Conservation (phyloP, 2,113 vertebrate species). For the Rattus rattus region DNA sequence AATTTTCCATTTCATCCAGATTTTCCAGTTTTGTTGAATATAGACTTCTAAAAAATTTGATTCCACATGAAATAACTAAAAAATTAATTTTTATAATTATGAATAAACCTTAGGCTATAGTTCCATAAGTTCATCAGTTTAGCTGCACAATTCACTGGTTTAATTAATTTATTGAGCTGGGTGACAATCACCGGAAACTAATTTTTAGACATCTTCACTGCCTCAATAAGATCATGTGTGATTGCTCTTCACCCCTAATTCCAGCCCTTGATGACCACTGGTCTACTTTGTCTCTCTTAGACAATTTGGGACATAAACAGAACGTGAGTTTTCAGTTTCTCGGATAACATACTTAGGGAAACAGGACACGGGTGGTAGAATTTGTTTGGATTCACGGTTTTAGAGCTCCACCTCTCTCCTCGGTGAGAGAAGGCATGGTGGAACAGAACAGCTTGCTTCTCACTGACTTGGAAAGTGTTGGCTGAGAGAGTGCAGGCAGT, state of each 20-base stretch:
- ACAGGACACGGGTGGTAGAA: background rate
- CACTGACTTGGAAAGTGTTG: background rate
- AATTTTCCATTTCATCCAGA: too few species aligned
- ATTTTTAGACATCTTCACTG: background rate
- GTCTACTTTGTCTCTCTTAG: slow-evolving; percentile 18
- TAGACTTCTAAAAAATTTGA: slow-evolving; percentile 14
- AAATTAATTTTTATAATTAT: slow-evolving; percentile 1
- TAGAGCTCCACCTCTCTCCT: background rate
- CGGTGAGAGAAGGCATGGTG: too few species aligned
- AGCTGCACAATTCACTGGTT: background rate
- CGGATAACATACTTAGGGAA: background rate
- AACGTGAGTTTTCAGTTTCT: background rate
- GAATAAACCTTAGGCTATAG: background rate
- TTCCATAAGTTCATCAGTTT: background rate
- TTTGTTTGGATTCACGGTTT: background rate
- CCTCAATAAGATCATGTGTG: background rate
- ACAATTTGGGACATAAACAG: background rate
- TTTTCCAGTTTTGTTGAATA: background rate
- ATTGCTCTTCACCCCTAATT: background rate
- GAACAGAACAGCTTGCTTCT: background rate
- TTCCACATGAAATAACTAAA: background rate
- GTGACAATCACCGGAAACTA: background rate
- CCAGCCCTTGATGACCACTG: background rate
- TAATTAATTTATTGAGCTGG: background rate
- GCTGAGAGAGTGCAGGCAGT: background rate